Evolutionary conservation across 2,113 vertebrate genomes (phyloP), one percentile per base, ranked within the genome.

Genomic region (Toxotes chatareus): DNA sequence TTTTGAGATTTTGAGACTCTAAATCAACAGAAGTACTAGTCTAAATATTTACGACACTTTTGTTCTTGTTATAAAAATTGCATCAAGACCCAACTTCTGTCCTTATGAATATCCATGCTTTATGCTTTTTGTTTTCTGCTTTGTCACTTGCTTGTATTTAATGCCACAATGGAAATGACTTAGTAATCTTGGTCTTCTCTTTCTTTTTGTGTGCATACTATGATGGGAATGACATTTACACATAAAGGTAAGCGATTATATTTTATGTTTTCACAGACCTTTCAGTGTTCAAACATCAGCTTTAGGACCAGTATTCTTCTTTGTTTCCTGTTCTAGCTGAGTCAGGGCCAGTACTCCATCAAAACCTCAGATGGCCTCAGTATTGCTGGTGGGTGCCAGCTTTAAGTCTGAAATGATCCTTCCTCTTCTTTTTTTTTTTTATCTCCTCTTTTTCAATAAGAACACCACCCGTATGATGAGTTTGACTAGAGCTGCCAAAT

Each of bases 401-500:
- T 66, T 69, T 6, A 56, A 27, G 42, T 66, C 38, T 31, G 19
- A 71, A 59, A 34, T 57, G 49, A 67, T 11, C 44, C 27, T 38
- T 31, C 34, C 27, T 27, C 27, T 27, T 27, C 27, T 27, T 27
- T 27, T 27, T 27, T 27, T 27, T 27, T 27, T 27, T 27, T 27
- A 27, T 27, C 27, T 27, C 27, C 27, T 27, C 27, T 27, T 27
- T 27, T 27, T 27, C 27, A 27, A 27, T 27, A 27, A 27, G 27
- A 27, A 27, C 27, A 27, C 27, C 27, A 27, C 27, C 27, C 27
- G 27, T 40, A 40, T 65, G n/a, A 66, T 38, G 44, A 40, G 40
- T 80, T 74, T 74, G 67, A 32, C 70, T 67, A 44, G 65, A 82
- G 89, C 38, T 79, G 60, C 66, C 68, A 78, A 70, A 73, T n/a